Conservation (phyloP, 2,888 invertebrate genomes). For the Sinotaia quadrata region DNA sequence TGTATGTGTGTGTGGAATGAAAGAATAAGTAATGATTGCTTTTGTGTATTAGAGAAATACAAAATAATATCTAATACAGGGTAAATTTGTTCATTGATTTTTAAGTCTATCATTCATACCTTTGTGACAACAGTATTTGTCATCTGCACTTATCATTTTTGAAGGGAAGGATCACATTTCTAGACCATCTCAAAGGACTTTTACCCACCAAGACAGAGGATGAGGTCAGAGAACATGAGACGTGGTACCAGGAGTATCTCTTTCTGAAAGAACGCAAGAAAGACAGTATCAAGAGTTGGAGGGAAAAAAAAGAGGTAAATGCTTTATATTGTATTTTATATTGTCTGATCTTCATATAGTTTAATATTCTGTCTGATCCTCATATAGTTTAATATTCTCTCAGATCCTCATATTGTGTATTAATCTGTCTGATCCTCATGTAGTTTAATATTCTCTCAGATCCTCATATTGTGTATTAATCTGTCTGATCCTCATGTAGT, state of each 20-base stretch:
- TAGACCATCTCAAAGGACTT: conserved; percentile 60
- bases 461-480: no score
- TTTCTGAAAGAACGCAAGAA: conserved; percentile 68
- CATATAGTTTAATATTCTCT: no score
- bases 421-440: no score
- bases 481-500: no score
- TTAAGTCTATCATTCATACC: not conserved
- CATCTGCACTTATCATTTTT: conserved; percentile 9
- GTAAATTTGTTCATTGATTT: not conserved
- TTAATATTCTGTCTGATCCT: no score
- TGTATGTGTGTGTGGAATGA: no score
- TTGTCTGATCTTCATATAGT: no score
- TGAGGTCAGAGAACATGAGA: conserved; percentile 67
- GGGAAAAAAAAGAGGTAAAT: conserved; percentile 67
- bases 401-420: no score
- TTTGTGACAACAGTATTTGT: not conserved
- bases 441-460: no score
- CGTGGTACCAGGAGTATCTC: conserved; percentile 69
- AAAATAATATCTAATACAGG: not conserved
- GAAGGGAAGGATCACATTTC: conserved; percentile 65
- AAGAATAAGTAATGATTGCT: no score
- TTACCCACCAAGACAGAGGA: conserved; percentile 67
- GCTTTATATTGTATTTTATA: no score
- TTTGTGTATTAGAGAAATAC: not conserved
- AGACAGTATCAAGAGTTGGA: conserved; percentile 70